phyloP scores from a whole-genome alignment of 2,888 invertebrate genomes.

The Diarsia dahlii region DNA sequence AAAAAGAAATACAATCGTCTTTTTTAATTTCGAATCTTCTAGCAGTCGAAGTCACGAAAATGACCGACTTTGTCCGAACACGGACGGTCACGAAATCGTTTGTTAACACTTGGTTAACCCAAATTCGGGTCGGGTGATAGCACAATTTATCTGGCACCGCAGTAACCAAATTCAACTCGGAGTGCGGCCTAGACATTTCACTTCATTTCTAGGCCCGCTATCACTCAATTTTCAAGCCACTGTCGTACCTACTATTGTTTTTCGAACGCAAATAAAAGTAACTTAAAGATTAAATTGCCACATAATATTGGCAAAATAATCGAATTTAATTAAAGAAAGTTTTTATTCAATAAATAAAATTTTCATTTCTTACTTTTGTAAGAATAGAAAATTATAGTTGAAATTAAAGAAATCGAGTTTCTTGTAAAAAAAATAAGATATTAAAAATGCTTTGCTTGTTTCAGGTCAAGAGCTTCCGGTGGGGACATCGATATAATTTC shows the following conservation, averaged over 20 bases:
- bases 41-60: neutral
- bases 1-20: too few relatives aligned
- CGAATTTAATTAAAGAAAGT: too few relatives aligned
- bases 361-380: too few relatives aligned
- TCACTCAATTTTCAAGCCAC: neutral
- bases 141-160: neutral
- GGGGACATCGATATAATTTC: neutral
- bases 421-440: neutral
- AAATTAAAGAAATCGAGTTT: neutral
- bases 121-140: neutral
- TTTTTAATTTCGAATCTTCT: neutral
- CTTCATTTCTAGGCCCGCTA: neutral
- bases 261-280: neutral
- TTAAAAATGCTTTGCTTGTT: conserved; percentile 8
- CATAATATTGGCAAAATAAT: too few relatives aligned
- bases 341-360: too few relatives aligned
- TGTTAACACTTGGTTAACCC: conserved; percentile 23
- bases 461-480: conserved; percentile 13
- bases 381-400: neutral
- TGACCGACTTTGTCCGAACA: neutral
- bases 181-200: neutral
- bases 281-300: neutral
- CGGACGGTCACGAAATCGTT: neutral
- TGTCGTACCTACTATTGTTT: neutral
- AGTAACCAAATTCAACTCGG: neutral